Evolutionary conservation across 2,888 invertebrate species (phyloP), one percentile per base, ranked within the genome.

Genomic region (Pocota personata): DNA sequence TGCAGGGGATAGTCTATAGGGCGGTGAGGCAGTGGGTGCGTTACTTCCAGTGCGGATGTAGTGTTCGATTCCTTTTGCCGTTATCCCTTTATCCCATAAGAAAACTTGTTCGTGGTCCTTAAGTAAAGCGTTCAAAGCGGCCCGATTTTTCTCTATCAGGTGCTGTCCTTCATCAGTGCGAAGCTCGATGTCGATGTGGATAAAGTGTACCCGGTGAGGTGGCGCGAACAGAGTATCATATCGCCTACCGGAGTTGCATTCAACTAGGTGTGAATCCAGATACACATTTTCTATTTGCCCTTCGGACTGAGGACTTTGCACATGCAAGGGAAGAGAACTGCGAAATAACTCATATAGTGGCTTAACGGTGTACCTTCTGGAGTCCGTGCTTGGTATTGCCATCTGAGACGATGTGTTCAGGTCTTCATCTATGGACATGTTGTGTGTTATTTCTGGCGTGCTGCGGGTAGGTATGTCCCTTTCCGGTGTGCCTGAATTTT

Each of bases 11-110:
- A 91, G 64, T n/a, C 90, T 76, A 83, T 91, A 91, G 3, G 90
- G 90, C 2, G 90, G 89, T 4, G 89, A 88, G 0, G 90, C 88
- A 16, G 91, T 88, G 0, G 91, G 91, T n/a, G 82, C 76, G 64
- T 90, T 88, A 37, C 89, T 32, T 32, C 32, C 32, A 7, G 8
- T 32, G 6, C 7, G 32, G 32, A 32, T 8, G 32, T 32, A 32
- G 32, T 32, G 32, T 32, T 32, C 8, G 32, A 32, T 8, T 32
- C 32, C 32, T 32, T 32, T 32, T 32, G 32, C n/a, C n/a, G n/a
- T n/a, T n/a, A n/a, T 32, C 32, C 32, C 32, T 4, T 32, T 32
- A 32, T 32, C 2, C 32, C 32, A 32, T 32, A 8, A 32, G 8
- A 32, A 32, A 32, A 8, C 32, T 32, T 32, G 32, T 32, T 32